These are phyloP conservation scores for Menidia beryllina DNA, from an alignment of 2,113 vertebrate genomes.

Conservation along the genomic window DNA sequence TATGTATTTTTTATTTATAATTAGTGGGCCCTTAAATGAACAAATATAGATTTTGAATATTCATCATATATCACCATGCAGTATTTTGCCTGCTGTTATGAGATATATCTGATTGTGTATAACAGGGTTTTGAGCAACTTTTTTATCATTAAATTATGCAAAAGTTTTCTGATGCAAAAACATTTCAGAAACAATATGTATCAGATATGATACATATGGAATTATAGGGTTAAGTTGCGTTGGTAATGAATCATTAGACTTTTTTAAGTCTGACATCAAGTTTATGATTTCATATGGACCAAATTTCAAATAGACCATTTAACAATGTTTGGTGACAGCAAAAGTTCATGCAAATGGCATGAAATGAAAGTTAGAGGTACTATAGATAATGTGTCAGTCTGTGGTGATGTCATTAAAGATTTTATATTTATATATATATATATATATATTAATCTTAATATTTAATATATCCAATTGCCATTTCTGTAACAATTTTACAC, in stretches of 20 bases:
- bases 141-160: no score
- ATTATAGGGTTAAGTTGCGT: background rate
- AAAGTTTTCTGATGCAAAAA: no score
- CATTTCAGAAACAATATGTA: no score
- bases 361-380: slow-evolving; percentile 3
- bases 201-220: no score
- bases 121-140: no score
- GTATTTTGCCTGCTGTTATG: no score
- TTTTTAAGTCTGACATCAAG: background rate
- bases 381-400: background rate
- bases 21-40: no score
- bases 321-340: background rate
- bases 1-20: no score
- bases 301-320: background rate
- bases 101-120: no score
- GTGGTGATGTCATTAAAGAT: background rate
- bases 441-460: background rate
- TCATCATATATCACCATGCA: no score
- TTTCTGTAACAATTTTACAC: slow-evolving; percentile 5
- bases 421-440: background rate
- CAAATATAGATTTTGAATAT: no score
- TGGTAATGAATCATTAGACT: background rate
- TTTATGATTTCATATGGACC: background rate
- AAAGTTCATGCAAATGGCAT: background rate
- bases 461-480: background rate